Base-by-base conservation (phyloP, 2,888 invertebrate species). In the Apantesis nais region DNA sequence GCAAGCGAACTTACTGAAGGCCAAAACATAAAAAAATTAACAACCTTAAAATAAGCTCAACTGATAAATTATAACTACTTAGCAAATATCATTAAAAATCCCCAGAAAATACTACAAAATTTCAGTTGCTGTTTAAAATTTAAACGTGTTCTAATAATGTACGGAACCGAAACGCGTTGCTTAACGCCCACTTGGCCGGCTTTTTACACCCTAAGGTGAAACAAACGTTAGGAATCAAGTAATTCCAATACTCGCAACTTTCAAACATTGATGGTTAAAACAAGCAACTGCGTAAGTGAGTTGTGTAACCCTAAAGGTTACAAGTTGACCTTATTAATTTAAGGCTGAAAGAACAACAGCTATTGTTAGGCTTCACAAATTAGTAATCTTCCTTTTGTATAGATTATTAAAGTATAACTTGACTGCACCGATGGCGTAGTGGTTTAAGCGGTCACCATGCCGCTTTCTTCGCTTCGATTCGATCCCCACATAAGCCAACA, bases 301-400 rank as follows among this genome's bases (percentile, higher is more conserved):
- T 58, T 58, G 37, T 34, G 37, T 52, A 34, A 41, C 25, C 25
- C 58, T 62, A 67, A 48, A 19, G 66, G 14, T 37, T 37, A 29
- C 39, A 66, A 52, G 61, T 39, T 48, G 70, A 16, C 68, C 48
- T n/a, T 52, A 34, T 8, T 66, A 60, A 58, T 41, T n/a, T 29
- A 37, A 16, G 52, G 60, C 60, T 73, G 65, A 63, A 72, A 71
- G 61, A 44, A 58, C 66, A 55, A 41, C 63, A 58, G 55, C 41
- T 67, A 63, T 70, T 48, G 25, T 29, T 29, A 61, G 39, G 58
- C 66, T 60, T 62, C 37, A 39, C 55, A 34, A 29, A 12, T 39
- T 48, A 66, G 22, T 9, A 61, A 34, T 37, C 14, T 60, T 60
- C 60, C 34, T 25, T 8, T 61, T 34, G 61, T 61, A 4, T 29